Evolutionary conservation across 1,140 invertebrate species (phyloP).

Genomic region (Sycophaga agraensis): DNA sequence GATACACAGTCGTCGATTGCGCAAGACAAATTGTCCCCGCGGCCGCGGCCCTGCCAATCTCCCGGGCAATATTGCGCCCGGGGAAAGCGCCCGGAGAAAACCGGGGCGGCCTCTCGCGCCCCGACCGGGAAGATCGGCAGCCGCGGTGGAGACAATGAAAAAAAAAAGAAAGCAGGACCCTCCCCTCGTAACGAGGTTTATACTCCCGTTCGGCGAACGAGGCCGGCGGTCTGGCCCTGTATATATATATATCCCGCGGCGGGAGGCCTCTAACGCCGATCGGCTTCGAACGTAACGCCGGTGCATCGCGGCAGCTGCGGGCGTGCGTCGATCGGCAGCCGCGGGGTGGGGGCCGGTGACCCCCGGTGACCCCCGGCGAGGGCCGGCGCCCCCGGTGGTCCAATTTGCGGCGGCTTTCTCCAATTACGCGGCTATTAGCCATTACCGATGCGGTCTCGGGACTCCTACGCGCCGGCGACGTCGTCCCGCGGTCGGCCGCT

Average conservation of each 20-base stretch:
- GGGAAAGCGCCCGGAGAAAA: too few species aligned
- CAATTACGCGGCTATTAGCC: slow-evolving; percentile 43
- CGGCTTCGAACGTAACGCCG: background rate
- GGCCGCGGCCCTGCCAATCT: too few species aligned
- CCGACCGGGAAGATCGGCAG: too few species aligned
- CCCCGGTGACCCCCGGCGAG: slow-evolving; percentile 32
- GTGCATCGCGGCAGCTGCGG: background rate
- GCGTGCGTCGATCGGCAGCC: background rate
- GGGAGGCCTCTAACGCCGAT: too few species aligned
- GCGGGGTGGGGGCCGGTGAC: background rate
- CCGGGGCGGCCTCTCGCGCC: too few species aligned
- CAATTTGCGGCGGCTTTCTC: slow-evolving; percentile 49
- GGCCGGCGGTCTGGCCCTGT: too few species aligned
- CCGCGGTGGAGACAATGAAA: too few species aligned
- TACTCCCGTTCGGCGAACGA: too few species aligned
- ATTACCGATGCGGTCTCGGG: slow-evolving; percentile 29
- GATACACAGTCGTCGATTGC: background rate
- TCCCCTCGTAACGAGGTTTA: too few species aligned
- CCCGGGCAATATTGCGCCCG: too few species aligned
- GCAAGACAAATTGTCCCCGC: background rate
- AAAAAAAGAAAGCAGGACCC: too few species aligned
- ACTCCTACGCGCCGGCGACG: slow-evolving; percentile 28
- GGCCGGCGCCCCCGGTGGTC: slow-evolving; percentile 41
- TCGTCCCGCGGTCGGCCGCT: background rate
- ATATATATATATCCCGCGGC: too few species aligned